phyloP scores from a whole-genome alignment of 2,113 vertebrate species.

The Poeciliopsis retropinna region DNA sequence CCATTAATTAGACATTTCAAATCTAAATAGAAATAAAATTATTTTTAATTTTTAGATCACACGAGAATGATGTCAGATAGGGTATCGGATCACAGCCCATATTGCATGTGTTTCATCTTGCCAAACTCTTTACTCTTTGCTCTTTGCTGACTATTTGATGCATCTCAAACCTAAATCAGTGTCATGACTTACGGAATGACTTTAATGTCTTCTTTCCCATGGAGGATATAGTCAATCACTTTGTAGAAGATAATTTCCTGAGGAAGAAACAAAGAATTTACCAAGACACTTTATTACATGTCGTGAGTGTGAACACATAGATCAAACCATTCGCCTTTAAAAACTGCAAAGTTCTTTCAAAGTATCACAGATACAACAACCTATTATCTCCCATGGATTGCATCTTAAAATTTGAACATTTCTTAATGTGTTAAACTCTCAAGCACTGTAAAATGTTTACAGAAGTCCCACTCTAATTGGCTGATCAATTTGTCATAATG shows the following conservation, averaged over 20 bases:
- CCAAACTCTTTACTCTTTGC: too few relatives aligned
- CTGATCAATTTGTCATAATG: too few relatives aligned
- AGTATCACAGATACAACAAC: too few relatives aligned
- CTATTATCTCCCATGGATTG: too few relatives aligned
- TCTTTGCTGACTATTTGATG: too few relatives aligned
- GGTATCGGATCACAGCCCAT: neutral
- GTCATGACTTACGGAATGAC: slow-evolving; percentile 81
- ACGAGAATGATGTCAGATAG: neutral
- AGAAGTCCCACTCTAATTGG: too few relatives aligned
- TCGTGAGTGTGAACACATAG: neutral
- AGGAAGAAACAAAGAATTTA: slow-evolving; percentile 3
- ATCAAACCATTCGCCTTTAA: neutral
- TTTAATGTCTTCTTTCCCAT: slow-evolving; percentile 86
- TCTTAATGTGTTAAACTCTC: too few relatives aligned
- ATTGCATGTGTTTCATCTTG: neutral
- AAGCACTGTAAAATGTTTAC: too few relatives aligned
- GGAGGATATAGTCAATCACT: slow-evolving; percentile 84
- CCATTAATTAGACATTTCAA: neutral
- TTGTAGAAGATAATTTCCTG: slow-evolving; percentile 85
- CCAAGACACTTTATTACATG: neutral
- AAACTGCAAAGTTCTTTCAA: too few relatives aligned
- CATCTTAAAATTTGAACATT: too few relatives aligned
- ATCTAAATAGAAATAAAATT: neutral
- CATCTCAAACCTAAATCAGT: neutral
- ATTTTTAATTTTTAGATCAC: neutral